Conservation (phyloP, 2,888 invertebrate species). For the Mythimna lalbum region DNA sequence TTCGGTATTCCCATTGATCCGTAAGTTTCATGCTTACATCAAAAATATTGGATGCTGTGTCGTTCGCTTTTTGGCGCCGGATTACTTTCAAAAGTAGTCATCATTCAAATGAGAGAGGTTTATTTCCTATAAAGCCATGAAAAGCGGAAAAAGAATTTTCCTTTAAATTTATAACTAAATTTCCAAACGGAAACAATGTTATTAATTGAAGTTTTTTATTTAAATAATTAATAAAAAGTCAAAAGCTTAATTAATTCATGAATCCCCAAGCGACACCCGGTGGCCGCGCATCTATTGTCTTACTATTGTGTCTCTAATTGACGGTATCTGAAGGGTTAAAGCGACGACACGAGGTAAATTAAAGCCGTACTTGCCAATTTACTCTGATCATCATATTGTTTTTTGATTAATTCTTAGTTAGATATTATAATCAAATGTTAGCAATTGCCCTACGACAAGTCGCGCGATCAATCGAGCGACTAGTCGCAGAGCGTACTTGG, state of each 20-base stretch:
- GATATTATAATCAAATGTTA: conserved; percentile 19
- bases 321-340: too few species aligned
- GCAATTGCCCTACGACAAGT: conserved; percentile 57
- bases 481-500: conserved; percentile 67
- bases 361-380: conserved; percentile 13
- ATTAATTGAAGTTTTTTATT: conserved; percentile 20
- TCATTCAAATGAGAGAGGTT: conserved; percentile 26
- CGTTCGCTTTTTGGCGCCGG: conserved; percentile 13
- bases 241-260: conserved; percentile 1
- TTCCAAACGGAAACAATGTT: conserved; percentile 13
- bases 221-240: conserved; percentile 10
- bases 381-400: conserved; percentile 6
- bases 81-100: conserved; percentile 18
- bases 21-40: conserved; percentile 43
- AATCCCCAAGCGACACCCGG: too few species aligned
- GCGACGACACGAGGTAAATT: not conserved
- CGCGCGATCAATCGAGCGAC: conserved; percentile 68
- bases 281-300: too few species aligned
- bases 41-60: conserved; percentile 43
- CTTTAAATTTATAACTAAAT: conserved; percentile 11
- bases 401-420: conserved; percentile 29
- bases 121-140: conserved; percentile 3
- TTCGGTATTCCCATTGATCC: conserved; percentile 59
- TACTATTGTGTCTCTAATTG: too few species aligned
- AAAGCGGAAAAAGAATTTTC: not conserved